These are phyloP conservation scores for Chionodraco myersi DNA, from an alignment of 2,113 vertebrate genomes.

Conservation along the genomic window DNA sequence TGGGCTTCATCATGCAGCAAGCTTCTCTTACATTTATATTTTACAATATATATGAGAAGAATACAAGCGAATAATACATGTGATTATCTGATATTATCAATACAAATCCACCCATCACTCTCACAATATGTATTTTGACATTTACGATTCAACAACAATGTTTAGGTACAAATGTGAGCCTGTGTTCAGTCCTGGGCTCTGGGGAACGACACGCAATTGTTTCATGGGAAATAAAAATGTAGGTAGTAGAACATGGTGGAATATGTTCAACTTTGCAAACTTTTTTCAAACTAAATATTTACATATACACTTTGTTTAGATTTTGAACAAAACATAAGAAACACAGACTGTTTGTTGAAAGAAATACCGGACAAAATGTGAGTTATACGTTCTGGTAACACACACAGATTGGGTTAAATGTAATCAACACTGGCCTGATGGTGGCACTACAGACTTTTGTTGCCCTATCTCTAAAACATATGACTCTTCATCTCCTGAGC, in stretches of 20 bases:
- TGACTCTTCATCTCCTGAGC: no score
- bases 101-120: not conserved
- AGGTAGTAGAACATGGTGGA: not conserved
- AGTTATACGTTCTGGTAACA: no score
- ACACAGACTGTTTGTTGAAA: not conserved
- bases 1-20: no score
- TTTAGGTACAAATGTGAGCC: no score
- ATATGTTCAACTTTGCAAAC: not conserved
- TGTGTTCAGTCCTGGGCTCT: not conserved
- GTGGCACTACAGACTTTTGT: constrained; percentile 1
- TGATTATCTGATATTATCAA: not conserved
- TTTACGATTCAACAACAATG: no score
- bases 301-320: not conserved
- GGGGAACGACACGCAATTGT: not conserved
- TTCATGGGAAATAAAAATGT: not conserved
- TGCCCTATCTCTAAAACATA: not conserved
- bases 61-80: not conserved
- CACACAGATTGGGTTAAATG: no score
- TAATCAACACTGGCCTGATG: not conserved
- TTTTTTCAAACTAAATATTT: not conserved
- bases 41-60: not conserved
- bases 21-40: no score
- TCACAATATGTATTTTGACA: not conserved
- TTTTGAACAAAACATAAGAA: not conserved
- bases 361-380: no score